These are phyloP conservation scores for Elephantulus edwardii DNA, from an alignment of 2,113 vertebrate genomes.

Conservation along the genomic window DNA sequence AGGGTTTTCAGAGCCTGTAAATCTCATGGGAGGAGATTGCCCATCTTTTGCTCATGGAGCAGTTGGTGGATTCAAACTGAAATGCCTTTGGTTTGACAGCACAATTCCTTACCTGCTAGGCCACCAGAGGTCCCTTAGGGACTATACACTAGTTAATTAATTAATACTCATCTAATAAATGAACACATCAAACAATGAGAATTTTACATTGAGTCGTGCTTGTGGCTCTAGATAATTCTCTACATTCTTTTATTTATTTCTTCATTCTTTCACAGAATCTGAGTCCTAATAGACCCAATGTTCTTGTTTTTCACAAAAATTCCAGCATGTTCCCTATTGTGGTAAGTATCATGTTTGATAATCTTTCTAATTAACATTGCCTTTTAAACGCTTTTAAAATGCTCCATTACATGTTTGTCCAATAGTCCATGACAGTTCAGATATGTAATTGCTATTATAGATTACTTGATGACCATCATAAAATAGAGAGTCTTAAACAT, in stretches of 20 bases:
- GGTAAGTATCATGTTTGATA: conserved; percentile 61
- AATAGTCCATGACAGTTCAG: conserved; percentile 66
- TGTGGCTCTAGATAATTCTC: neutral
- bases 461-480: conserved; percentile 72
- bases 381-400: conserved; percentile 73
- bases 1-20: too few species aligned
- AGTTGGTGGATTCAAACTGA: too few species aligned
- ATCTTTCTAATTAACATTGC: conserved; percentile 73
- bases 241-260: conserved; percentile 18
- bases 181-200: conserved; percentile 4
- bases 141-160: neutral
- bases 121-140: too few species aligned
- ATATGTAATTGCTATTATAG: conserved; percentile 76
- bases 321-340: conserved; percentile 56
- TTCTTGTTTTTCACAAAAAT: conserved; percentile 65
- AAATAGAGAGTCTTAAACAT: conserved; percentile 69
- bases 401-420: conserved; percentile 67
- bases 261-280: neutral
- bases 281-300: conserved; percentile 46
- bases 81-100: too few species aligned
- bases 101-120: too few species aligned
- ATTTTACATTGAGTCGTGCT: neutral
- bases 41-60: too few species aligned
- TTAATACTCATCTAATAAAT: conserved; percentile 8
- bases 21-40: too few species aligned